Conservation (phyloP, 2,113 vertebrate species). For the Pedetes capensis region DNA sequence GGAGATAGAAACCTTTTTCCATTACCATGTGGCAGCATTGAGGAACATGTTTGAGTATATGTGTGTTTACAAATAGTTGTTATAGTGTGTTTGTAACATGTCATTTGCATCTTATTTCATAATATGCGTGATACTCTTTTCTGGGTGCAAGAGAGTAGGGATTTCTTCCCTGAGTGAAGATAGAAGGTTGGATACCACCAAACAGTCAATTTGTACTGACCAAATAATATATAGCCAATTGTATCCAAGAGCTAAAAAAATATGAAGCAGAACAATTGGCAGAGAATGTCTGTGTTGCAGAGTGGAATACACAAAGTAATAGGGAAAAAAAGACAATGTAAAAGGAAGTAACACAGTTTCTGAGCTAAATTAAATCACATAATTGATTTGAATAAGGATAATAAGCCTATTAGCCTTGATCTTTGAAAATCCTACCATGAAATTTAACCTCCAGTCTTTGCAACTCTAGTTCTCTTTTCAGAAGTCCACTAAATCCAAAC, state of each 20-base stretch:
- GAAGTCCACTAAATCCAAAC: neutral
- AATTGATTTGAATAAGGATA: neutral
- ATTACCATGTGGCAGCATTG: rapidly evolving
- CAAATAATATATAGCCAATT: neutral
- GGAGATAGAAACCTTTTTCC: neutral
- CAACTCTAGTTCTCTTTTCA: neutral
- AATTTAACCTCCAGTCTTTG: neutral
- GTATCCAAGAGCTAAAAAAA: neutral
- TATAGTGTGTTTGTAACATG: neutral
- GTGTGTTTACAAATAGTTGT: neutral
- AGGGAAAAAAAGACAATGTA: neutral
- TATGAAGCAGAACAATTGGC: neutral
- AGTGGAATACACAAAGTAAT: neutral
- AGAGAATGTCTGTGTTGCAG: neutral
- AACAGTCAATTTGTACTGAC: neutral
- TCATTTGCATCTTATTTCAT: neutral
- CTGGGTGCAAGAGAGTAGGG: neutral
- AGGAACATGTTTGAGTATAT: neutral
- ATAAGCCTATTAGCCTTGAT: neutral
- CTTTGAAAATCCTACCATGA: neutral
- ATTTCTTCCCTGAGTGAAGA: neutral
- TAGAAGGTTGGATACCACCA: neutral
- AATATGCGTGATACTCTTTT: neutral
- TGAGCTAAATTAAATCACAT: neutral
- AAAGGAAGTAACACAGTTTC: neutral